Percentiles rank a stretch among this genome's conserved stretches.
These are phyloP conservation scores for Miichthys miiuy DNA, from an alignment of 2,797 vertebrate genomes.

Conservation along the genomic window DNA sequence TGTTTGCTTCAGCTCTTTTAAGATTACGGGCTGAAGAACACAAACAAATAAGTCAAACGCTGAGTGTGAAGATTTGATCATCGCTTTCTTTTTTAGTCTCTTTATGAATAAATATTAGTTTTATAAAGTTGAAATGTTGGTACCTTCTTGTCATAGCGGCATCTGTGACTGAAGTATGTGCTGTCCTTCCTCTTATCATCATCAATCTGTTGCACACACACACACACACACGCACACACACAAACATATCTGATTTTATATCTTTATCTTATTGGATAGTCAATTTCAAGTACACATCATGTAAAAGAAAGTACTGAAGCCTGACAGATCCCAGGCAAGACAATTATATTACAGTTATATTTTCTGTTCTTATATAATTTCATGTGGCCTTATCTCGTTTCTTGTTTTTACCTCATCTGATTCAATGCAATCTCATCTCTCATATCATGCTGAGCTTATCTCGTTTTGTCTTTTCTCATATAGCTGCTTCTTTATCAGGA, in stretches of 20 bases:
- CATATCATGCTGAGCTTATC: too few relatives aligned
- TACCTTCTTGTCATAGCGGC: slow-evolving; percentile 97
- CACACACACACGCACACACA: slow-evolving; percentile 8
- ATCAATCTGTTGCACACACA: slow-evolving; percentile 88
- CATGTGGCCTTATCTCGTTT: too few relatives aligned
- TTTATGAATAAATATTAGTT: background rate
- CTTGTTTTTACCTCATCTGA: background rate
- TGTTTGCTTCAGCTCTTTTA: slow-evolving; percentile 91
- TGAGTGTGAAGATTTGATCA: background rate
- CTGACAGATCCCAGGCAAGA: background rate
- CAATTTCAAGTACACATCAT: background rate
- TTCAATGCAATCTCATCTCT: background rate
- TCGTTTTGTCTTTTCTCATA: too few relatives aligned
- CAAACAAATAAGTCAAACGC: background rate
- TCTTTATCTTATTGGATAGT: background rate
- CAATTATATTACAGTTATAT: too few relatives aligned
- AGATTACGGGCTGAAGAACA: slow-evolving; percentile 88
- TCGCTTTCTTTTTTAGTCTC: background rate
- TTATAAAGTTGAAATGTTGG: background rate
- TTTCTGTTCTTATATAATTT: too few relatives aligned
- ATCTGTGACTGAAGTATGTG: slow-evolving; percentile 84
- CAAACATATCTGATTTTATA: background rate
- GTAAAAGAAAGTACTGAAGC: background rate
- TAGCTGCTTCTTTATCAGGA: too few relatives aligned
- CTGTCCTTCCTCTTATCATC: slow-evolving; percentile 92